Conservation (phyloP, 35 echinoderm and acorn worm species). For the Apostichopus japonicus region DNA sequence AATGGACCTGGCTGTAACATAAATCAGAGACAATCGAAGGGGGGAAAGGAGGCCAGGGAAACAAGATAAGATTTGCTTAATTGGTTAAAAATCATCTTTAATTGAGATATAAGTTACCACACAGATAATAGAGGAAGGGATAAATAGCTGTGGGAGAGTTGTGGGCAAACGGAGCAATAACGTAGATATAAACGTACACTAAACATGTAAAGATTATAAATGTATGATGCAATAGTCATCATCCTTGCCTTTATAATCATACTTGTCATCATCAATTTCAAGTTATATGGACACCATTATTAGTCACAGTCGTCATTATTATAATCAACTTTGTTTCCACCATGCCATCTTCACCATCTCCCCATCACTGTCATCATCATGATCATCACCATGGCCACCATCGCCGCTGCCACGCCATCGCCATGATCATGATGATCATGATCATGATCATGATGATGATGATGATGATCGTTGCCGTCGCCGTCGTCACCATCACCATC, state of each 20-base stretch:
- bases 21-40: too few species aligned
- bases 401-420: too few species aligned
- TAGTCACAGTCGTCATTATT: background rate
- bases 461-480: background rate
- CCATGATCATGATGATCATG: background rate
- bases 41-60: background rate
- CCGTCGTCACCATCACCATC: background rate
- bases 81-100: background rate
- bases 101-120: background rate
- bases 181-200: too few species aligned
- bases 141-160: too few species aligned
- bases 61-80: background rate
- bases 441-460: background rate
- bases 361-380: background rate
- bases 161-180: too few species aligned
- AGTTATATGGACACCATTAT: too few species aligned
- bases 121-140: too few species aligned
- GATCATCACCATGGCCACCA: background rate
- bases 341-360: background rate
- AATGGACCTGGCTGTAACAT: too few species aligned
- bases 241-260: too few species aligned
- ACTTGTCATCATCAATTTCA: too few species aligned
- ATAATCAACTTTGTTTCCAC: background rate
- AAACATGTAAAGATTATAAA: too few species aligned
- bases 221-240: too few species aligned